Conservation (phyloP, 2,888 invertebrate species). For the Drosophila ochracea region DNA sequence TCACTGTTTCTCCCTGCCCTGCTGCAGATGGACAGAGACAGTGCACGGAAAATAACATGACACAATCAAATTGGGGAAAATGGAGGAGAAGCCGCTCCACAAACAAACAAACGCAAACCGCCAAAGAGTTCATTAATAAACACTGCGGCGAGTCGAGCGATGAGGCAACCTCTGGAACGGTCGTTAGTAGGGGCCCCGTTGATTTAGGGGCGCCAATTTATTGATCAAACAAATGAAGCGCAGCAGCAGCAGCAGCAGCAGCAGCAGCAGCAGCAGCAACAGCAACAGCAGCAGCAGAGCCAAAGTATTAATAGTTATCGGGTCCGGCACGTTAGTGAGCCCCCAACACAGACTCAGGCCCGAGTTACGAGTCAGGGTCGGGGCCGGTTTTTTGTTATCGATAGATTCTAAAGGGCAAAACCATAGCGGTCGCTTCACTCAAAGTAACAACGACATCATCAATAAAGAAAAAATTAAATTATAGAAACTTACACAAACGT, state of each 20-base stretch:
- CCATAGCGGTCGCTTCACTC: constrained; percentile 4
- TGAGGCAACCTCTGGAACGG: constrained; percentile 39
- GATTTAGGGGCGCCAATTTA: constrained; percentile 60
- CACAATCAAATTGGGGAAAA: constrained; percentile 60
- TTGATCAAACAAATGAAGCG: constrained; percentile 77
- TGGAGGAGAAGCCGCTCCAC: constrained; percentile 1
- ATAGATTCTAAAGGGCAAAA: constrained; percentile 34
- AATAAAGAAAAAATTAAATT: neutral
- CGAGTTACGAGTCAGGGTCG: neutral
- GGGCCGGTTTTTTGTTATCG: constrained; percentile 15
- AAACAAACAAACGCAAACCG: constrained; percentile 19
- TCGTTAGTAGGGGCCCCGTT: constrained; percentile 14
- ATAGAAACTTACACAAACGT: neutral
- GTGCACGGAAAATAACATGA: constrained; percentile 69
- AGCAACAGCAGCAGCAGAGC: constrained; percentile 43
- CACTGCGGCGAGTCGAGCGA: constrained; percentile 24
- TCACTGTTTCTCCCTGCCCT: neutral
- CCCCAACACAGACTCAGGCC: constrained; percentile 7
- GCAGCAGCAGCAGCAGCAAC: constrained; percentile 42
- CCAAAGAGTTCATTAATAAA: constrained; percentile 74
- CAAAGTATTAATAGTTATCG: constrained; percentile 13
- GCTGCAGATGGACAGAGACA: constrained; percentile 29
- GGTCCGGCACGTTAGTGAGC: constrained; percentile 10
- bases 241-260: constrained; percentile 29
- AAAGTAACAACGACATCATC: constrained; percentile 3